phyloP scores from a whole-genome alignment of 1,140 invertebrate genomes.

The Kradibia gibbosae region DNA sequence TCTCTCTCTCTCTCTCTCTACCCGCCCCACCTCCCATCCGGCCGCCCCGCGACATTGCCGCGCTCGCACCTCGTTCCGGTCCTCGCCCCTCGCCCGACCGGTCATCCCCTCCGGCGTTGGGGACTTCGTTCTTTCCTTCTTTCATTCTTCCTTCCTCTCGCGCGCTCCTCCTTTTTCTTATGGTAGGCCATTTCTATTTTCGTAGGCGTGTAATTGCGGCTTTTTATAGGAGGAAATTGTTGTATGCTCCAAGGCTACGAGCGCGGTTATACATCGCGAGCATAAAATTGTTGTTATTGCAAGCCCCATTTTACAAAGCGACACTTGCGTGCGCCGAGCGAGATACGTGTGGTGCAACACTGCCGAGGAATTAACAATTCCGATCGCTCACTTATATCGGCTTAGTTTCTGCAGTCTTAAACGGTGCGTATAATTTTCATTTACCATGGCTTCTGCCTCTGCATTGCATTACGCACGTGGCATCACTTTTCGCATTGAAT shows the following conservation, averaged over 20 bases:
- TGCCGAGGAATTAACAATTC: constrained; percentile 18
- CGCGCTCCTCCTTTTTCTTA: constrained; percentile 10
- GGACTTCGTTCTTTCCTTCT: background rate
- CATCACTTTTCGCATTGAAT: background rate
- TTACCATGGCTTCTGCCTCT: background rate
- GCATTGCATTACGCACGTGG: background rate
- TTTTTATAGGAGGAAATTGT: constrained; percentile 47
- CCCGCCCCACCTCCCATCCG: too few species aligned
- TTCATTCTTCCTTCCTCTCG: background rate
- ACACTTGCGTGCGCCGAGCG: background rate
- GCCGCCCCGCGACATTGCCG: background rate
- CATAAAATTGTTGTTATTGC: constrained; percentile 33
- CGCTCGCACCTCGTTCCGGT: background rate
- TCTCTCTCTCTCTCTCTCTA: background rate
- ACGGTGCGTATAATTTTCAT: background rate
- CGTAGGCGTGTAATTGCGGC: constrained; percentile 46
- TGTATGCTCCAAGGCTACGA: constrained; percentile 3
- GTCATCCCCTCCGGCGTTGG: too few species aligned
- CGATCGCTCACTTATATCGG: background rate
- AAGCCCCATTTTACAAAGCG: constrained; percentile 21
- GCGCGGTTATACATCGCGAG: background rate
- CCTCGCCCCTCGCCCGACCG: background rate
- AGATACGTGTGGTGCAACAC: constrained; percentile 38
- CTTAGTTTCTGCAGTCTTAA: background rate
- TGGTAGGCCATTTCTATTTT: constrained; percentile 43